phyloP scores from a whole-genome alignment of 1,140 invertebrate species.

The Drosophila nikananu region DNA sequence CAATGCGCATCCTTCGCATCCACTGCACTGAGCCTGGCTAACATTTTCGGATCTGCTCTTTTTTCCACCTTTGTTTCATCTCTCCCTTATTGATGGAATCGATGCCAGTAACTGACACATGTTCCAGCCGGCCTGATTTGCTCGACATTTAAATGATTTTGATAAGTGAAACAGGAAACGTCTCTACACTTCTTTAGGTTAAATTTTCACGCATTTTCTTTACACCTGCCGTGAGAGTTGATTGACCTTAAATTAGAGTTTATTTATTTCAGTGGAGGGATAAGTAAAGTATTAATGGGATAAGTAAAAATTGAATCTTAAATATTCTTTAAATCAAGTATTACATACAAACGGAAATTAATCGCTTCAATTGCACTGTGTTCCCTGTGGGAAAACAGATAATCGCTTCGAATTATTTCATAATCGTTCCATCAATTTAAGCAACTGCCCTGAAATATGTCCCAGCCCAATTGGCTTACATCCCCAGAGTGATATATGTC shows the following conservation, averaged over 20 bases:
- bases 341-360: not conserved
- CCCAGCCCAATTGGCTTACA: constrained; percentile 28
- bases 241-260: not conserved
- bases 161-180: not conserved
- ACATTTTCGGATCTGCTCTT: constrained; percentile 30
- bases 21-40: constrained; percentile 47
- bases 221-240: not conserved
- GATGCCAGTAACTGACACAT: constrained; percentile 47
- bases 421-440: constrained; percentile 46
- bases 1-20: constrained; percentile 78
- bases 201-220: not conserved
- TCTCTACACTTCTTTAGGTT: not conserved
- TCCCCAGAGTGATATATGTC: constrained; percentile 24
- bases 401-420: constrained; percentile 33
- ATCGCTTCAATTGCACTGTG: not conserved
- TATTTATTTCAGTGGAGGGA: too few relatives aligned
- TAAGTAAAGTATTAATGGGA: too few relatives aligned
- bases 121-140: constrained; percentile 3
- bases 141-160: constrained; percentile 6
- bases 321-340: not conserved
- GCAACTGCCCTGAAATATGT: constrained; percentile 29
- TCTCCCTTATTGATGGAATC: constrained; percentile 46
- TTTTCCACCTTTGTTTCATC: constrained; percentile 38
- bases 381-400: constrained; percentile 3
- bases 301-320: not conserved